Evolutionary conservation across 2,888 invertebrate genomes (phyloP).

Genomic region (Megamerina dolium): DNA sequence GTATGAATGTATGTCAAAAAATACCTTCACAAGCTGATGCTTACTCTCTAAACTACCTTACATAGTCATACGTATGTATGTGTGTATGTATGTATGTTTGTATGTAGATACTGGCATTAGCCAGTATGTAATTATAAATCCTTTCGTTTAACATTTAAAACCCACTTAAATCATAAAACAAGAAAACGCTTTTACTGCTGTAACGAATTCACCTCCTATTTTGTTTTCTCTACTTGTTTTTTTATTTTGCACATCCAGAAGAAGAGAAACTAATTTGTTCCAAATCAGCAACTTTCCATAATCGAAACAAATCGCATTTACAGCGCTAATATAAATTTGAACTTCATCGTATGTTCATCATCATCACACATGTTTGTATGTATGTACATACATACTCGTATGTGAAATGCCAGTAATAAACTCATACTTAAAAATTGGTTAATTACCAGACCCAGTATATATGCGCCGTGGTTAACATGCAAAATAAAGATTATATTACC

Average conservation of each 20-base stretch:
- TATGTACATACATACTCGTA: neutral
- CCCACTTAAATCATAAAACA: constrained; percentile 17
- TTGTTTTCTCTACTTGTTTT: constrained; percentile 2
- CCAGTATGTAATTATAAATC: too few species aligned
- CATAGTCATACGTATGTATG: too few species aligned
- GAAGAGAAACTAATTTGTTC: constrained; percentile 35
- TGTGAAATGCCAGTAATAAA: constrained; percentile 22
- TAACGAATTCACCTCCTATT: constrained; percentile 18
- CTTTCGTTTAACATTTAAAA: constrained; percentile 19
- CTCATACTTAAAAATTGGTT: constrained; percentile 34
- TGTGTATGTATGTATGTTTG: too few species aligned
- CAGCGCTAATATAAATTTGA: constrained; percentile 24
- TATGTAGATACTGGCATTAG: too few species aligned
- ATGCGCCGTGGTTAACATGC: constrained; percentile 13
- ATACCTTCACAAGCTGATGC: too few species aligned
- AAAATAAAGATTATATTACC: constrained; percentile 14
- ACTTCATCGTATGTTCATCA: constrained; percentile 20
- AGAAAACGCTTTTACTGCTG: constrained; percentile 21
- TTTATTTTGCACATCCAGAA: neutral
- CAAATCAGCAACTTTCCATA: constrained; percentile 42
- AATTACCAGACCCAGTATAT: constrained; percentile 24
- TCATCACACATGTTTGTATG: neutral
- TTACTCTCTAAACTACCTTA: too few species aligned
- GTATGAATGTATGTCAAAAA: too few species aligned
- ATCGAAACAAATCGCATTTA: constrained; percentile 38